Base-by-base conservation (phyloP, 2,888 invertebrate genomes). In the Ctenicera cuprea region DNA sequence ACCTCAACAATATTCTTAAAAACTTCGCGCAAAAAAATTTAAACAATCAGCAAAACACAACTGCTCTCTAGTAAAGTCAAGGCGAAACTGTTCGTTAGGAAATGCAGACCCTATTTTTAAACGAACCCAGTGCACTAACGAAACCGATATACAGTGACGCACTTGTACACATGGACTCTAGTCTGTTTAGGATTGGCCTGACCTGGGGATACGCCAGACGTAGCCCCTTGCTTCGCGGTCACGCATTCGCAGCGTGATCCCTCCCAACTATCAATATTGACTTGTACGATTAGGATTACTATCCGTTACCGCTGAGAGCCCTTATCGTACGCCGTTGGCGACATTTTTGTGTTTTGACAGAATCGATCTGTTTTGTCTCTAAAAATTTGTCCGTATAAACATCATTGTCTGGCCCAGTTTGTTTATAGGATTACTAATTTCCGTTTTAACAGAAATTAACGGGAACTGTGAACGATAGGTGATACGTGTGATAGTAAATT, bases 161-260 rank as follows among this genome's bases (percentile, higher is more conserved):
- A 54, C 30, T 54, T 54, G 26, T 54, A 26, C 54, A 54, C 54
- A 26, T 52, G 52, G 52, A 52, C 52, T 52, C 22, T 52, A 52
- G 11, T n/a, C 52, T 52, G 52, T 52, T 26, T 52, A 52, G 52
- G 52, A 52, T 54, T 54, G 54, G 54, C 14, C 22, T 54, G 52
- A 26, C 52, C 52, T 26, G 52, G 52, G 30, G n/a, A 38, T 38
- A 38, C 18, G 37, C 22, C 20, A 59, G 54, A 14, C 26, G 20
- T 20, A 26, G 54, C 26, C 54, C 26, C 54, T 54, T 22, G 14
- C 54, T 38, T 59, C 20, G 1, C 37, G 3, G 16, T 37, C 59
- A 59, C 59, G 59, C 59, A 20, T 11, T 16, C 9, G 0, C 38
- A 1, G 59, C 38, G 59, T 59, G 59, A 59, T 59, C 20, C 50